Evolutionary conservation across 2,797 vertebrate genomes (phyloP).

Genomic region (Poecilia velifera): DNA sequence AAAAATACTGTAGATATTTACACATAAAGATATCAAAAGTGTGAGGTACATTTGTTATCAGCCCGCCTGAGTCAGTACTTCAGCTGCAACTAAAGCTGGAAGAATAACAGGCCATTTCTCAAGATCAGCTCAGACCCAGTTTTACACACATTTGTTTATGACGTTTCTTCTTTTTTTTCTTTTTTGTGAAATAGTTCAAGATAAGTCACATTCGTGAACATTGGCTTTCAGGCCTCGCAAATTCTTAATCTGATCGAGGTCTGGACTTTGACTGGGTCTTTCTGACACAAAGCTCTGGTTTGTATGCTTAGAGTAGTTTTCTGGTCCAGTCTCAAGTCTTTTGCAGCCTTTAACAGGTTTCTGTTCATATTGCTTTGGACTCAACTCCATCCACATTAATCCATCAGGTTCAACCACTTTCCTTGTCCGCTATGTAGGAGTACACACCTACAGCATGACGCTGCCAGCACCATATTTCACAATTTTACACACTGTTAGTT

Average conservation of each 20-base stretch:
- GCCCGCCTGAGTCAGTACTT: not conserved
- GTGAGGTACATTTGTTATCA: not conserved
- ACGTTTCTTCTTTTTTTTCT: not conserved
- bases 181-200: not conserved
- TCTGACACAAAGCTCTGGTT: not conserved
- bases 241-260: not conserved
- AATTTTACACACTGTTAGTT: not conserved
- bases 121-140: not conserved
- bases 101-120: not conserved
- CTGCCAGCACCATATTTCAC: not conserved
- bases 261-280: not conserved
- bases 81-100: not conserved
- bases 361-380: not conserved
- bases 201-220: not conserved
- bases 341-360: not conserved
- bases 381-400: not conserved
- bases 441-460: not conserved
- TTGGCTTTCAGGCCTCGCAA: not conserved
- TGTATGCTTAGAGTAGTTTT: not conserved
- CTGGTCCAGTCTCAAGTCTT: not conserved
- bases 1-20: not conserved
- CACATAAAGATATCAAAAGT: not conserved
- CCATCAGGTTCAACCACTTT: not conserved
- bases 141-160: not conserved
- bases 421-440: too few species aligned